Percentiles rank a stretch among this genome's conserved stretches.
Evolutionary conservation across 2,113 vertebrate species (phyloP).

Genomic region (Struthidea cinerea): DNA sequence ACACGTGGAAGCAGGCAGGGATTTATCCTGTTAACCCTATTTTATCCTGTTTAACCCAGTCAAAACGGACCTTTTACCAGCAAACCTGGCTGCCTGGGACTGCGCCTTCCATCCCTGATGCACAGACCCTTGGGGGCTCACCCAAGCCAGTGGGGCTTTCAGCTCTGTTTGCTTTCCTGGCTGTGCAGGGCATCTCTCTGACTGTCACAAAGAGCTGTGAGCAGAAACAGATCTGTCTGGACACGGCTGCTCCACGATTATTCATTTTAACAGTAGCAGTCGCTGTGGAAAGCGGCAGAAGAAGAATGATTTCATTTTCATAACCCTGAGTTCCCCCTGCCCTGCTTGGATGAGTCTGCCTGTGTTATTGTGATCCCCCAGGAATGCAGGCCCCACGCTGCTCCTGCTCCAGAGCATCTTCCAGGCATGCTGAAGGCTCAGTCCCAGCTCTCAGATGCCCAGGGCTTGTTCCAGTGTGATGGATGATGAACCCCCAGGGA

Average conservation of each 20-base stretch:
- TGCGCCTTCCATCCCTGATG: neutral
- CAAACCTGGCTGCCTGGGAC: neutral
- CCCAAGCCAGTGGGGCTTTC: neutral
- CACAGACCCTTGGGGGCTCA: neutral
- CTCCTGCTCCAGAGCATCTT: neutral
- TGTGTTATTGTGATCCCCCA: neutral
- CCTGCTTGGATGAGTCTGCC: neutral
- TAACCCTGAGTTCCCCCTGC: constrained; percentile 53
- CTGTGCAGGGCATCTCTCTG: neutral
- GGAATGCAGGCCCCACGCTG: neutral
- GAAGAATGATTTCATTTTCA: constrained; percentile 61
- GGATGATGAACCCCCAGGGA: neutral
- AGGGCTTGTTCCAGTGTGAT: neutral
- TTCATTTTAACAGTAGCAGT: constrained; percentile 48
- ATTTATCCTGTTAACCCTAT: neutral
- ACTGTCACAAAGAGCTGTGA: neutral
- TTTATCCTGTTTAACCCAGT: neutral
- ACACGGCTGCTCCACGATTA: neutral
- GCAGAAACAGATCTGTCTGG: constrained; percentile 29
- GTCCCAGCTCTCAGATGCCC: neutral
- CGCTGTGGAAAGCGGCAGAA: constrained; percentile 14
- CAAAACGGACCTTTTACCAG: neutral
- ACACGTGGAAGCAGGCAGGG: neutral
- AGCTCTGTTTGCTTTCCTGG: neutral
- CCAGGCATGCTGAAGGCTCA: neutral